These are phyloP conservation scores for Drosophila mauritiana DNA, from an alignment of 1,140 invertebrate genomes.

Conservation along the genomic window DNA sequence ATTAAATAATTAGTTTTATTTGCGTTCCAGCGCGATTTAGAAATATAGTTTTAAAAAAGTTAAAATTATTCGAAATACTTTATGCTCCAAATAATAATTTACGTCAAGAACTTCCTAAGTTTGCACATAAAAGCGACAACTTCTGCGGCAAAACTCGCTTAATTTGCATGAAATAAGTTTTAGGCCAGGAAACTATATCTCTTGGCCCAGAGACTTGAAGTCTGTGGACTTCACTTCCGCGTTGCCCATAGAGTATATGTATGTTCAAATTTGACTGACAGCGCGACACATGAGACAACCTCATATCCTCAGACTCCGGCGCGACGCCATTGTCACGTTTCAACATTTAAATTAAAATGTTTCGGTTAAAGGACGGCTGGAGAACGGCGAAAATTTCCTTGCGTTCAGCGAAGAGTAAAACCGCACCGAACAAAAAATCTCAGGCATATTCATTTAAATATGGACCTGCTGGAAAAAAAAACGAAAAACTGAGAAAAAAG, in stretches of 20 bases:
- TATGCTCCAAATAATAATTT: not conserved
- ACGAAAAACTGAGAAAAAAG: not conserved
- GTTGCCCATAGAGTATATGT: conserved; percentile 31
- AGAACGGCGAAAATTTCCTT: conserved; percentile 55
- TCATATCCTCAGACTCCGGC: conserved; percentile 54
- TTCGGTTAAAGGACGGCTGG: conserved; percentile 64
- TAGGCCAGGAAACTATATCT: not conserved
- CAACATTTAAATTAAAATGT: conserved; percentile 83
- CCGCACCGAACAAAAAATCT: conserved; percentile 51
- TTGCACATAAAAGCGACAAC: not conserved
- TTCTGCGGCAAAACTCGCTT: not conserved
- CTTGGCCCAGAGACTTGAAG: not conserved
- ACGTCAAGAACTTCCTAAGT: not conserved
- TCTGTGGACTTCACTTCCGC: not conserved
- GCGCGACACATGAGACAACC: conserved; percentile 59
- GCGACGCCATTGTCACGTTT: conserved; percentile 73
- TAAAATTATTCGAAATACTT: not conserved
- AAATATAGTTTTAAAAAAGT: not conserved
- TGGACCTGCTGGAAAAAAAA: conserved; percentile 19
- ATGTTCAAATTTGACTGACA: conserved; percentile 46
- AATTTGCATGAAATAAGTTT: conserved; percentile 28
- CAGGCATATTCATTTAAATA: conserved; percentile 68
- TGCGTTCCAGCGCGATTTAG: not conserved
- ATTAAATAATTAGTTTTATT: not conserved
- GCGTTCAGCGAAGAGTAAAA: conserved; percentile 25